Percentiles rank a stretch among this genome's conserved stretches.
phyloP scores from a whole-genome alignment of 2,888 invertebrate genomes.

The Dynastes tityus region DNA sequence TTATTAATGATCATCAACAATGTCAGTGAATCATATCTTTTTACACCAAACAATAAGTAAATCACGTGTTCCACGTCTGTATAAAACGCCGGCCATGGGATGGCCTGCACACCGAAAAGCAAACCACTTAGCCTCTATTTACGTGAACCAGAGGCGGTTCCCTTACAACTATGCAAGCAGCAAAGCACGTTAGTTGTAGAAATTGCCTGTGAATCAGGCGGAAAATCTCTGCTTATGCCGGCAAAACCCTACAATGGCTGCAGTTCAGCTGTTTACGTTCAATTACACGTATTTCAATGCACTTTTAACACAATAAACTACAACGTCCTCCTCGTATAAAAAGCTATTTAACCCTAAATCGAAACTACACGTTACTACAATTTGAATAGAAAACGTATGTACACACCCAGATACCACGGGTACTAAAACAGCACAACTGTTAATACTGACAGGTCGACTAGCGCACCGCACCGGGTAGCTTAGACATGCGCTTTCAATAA shows the following conservation, averaged over 20 bases:
- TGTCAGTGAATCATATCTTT: constrained; percentile 48
- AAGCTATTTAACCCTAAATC: constrained; percentile 36
- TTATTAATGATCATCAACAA: constrained; percentile 40
- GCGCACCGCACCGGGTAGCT: constrained; percentile 55
- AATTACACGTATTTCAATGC: neutral
- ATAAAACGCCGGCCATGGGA: constrained; percentile 58
- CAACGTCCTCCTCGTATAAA: constrained; percentile 19
- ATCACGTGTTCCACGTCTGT: constrained; percentile 61
- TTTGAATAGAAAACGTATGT: constrained; percentile 48
- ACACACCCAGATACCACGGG: constrained; percentile 58
- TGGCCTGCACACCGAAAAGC: constrained; percentile 52
- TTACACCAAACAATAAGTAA: constrained; percentile 56
- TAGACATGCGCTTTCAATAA: constrained; percentile 42
- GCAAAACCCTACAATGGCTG: constrained; percentile 50
- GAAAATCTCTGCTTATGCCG: constrained; percentile 49
- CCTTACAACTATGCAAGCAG: constrained; percentile 58
- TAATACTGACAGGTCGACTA: constrained; percentile 56
- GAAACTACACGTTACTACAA: constrained; percentile 43
- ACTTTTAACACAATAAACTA: constrained; percentile 28
- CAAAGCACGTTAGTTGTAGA: constrained; percentile 56
- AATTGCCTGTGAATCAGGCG: constrained; percentile 64
- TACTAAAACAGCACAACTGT: constrained; percentile 58
- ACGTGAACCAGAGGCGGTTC: constrained; percentile 52
- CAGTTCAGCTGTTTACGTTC: constrained; percentile 36
- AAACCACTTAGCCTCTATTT: constrained; percentile 30